Evolutionary conservation across 2,797 vertebrate species (phyloP).

Genomic region (Thamnophis elegans): DNA sequence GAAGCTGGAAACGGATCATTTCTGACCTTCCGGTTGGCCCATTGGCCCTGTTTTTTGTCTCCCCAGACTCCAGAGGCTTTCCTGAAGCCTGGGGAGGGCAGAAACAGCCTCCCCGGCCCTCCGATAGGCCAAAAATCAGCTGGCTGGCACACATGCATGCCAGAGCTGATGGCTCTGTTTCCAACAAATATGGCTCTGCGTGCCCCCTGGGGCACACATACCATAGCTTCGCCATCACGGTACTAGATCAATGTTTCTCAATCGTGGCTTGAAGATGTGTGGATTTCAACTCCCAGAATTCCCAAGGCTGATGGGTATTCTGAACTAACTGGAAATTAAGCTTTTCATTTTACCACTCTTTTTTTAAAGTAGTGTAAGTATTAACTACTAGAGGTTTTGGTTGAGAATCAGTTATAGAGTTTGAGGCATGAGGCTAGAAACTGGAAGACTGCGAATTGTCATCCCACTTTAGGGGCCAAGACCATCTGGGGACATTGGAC

Average conservation of each 20-base stretch:
- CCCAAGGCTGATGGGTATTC: not conserved
- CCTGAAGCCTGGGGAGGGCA: too few relatives aligned
- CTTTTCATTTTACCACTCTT: not conserved
- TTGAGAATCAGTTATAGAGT: not conserved
- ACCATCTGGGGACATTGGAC: not conserved
- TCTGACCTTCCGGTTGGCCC: too few relatives aligned
- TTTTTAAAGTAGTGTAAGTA: not conserved
- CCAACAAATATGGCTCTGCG: too few relatives aligned
- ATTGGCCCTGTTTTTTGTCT: too few relatives aligned
- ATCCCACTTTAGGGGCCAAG: not conserved
- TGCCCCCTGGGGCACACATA: too few relatives aligned
- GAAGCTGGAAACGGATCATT: too few relatives aligned
- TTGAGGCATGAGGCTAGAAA: not conserved
- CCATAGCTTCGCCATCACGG: too few relatives aligned
- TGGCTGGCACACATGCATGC: too few relatives aligned
- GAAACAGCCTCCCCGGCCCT: too few relatives aligned
- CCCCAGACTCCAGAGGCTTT: too few relatives aligned
- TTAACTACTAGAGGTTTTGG: not conserved
- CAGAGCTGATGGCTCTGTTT: too few relatives aligned
- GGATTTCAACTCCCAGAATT: not conserved
- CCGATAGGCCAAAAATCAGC: too few relatives aligned
- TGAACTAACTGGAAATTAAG: not conserved
- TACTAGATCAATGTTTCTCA: not conserved
- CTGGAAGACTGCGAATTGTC: not conserved
- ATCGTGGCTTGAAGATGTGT: not conserved